Evolutionary conservation across 2,113 vertebrate species (phyloP), one percentile per base, ranked within the genome.

Genomic region (Rutilus rutilus): DNA sequence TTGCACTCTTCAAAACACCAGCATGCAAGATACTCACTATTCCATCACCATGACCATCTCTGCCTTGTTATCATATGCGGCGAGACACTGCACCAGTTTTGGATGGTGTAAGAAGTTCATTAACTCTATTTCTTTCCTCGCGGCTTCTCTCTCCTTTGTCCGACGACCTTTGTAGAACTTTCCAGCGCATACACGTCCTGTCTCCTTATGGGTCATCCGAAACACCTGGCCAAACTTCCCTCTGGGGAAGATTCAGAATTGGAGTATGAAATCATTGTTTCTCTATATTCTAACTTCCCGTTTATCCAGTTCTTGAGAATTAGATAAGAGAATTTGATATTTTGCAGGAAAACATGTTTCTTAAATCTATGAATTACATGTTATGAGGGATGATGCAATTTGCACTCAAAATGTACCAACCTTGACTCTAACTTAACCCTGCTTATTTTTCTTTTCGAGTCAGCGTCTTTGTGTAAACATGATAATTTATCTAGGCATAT

Each of bases 21-120:
- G 62, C 59, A 30, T 5, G 17, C 88, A 39, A n/a, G 47, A 81
- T 80, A 94, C 97, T 95, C 90, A 97, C 97, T 94, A 96, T 78
- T 97, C 97, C 95, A 97, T 95, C 83, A 97, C 95, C 96, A 97
- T 96, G 89, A 97, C 95, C 77, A 97, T 94, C 88, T 96, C 93
- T 0, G 90, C 0, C 4, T 90, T 94, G 88, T 93, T 92, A 88
- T 96, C 95, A 76, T 96, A 97, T n/a, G 96, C 97, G 0, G 91
- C 96, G 0, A 97, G 90, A 86, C 96, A 97, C 88, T 96, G 96
- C 84, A 97, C 96, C 4, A 97, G 93, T 80, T 95, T 95, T 0
- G 95, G 95, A 85, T 97, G 97, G 10, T 96, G 96, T 60, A 97
- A 95, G 33, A 93, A 88, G 90, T 97, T 97, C 97, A 97, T 97